Conservation (phyloP, 2,888 invertebrate genomes). For the Metallyticus violacea region DNA sequence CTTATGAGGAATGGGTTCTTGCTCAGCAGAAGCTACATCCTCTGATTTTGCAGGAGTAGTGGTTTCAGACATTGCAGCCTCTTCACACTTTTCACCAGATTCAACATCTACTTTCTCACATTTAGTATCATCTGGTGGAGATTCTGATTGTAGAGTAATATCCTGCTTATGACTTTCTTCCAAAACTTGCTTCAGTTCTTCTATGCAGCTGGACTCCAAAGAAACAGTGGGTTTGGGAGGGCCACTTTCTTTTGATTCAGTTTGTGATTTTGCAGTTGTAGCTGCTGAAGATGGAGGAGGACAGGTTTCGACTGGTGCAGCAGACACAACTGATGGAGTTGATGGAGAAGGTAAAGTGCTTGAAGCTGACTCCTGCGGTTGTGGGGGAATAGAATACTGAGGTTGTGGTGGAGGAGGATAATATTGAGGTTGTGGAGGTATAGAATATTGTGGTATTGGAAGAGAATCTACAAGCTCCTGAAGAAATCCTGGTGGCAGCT, state of each 20-base stretch:
- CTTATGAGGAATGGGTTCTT: background rate
- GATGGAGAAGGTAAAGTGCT: background rate
- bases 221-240: background rate
- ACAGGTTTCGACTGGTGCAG: no score
- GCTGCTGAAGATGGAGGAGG: no score
- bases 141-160: background rate
- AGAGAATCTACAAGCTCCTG: slow-evolving; percentile 49
- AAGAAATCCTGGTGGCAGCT: slow-evolving; percentile 65
- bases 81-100: no score
- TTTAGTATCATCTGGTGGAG: background rate
- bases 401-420: slow-evolving; percentile 39
- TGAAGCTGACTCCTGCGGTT: background rate
- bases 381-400: background rate
- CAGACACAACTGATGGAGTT: background rate
- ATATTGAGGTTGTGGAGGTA: slow-evolving; percentile 34
- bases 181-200: background rate
- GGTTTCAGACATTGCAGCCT: background rate
- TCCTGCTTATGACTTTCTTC: background rate
- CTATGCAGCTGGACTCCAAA: background rate
- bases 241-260: background rate
- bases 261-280: background rate
- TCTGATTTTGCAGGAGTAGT: background rate
- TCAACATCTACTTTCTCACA: background rate
- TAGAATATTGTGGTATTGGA: slow-evolving; percentile 23
- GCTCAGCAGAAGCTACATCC: background rate